Conservation (phyloP, 2,888 invertebrate genomes). For the Pollenia labialis region DNA sequence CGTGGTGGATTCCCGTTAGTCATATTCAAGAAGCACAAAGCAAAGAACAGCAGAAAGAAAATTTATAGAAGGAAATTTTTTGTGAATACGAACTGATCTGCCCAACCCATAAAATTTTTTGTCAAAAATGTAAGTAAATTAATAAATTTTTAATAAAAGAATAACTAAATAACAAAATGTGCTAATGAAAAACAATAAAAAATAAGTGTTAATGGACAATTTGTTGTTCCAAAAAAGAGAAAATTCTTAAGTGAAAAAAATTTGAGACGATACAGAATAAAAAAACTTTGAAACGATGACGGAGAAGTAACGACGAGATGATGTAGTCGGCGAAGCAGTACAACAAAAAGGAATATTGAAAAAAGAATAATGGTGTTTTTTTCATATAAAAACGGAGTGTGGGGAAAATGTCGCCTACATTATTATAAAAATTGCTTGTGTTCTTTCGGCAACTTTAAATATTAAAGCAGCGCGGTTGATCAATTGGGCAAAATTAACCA, state of each 20-base stretch:
- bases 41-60: conserved; percentile 70
- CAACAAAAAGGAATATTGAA: conserved; percentile 57
- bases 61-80: conserved; percentile 68
- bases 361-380: conserved; percentile 61
- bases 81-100: conserved; percentile 73
- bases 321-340: conserved; percentile 69
- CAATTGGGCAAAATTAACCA: conserved; percentile 4
- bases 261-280: conserved; percentile 59
- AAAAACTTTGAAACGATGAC: conserved; percentile 60
- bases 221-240: conserved; percentile 72
- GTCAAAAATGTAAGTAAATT: conserved; percentile 76
- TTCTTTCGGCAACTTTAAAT: conserved; percentile 59
- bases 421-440: conserved; percentile 38
- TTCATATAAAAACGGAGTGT: conserved; percentile 51
- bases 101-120: conserved; percentile 79
- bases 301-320: conserved; percentile 75
- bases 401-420: conserved; percentile 68
- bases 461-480: conserved; percentile 13
- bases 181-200: conserved; percentile 43
- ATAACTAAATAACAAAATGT: conserved; percentile 41
- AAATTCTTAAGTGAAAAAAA: conserved; percentile 80
- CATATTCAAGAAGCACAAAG: conserved; percentile 67
- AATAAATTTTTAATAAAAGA: conserved; percentile 56
- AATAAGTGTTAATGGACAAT: conserved; percentile 45
- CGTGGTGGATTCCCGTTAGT: conserved; percentile 61